These are phyloP conservation scores for Nomada fucata DNA, from an alignment of 2,888 invertebrate genomes.

Conservation along the genomic window DNA sequence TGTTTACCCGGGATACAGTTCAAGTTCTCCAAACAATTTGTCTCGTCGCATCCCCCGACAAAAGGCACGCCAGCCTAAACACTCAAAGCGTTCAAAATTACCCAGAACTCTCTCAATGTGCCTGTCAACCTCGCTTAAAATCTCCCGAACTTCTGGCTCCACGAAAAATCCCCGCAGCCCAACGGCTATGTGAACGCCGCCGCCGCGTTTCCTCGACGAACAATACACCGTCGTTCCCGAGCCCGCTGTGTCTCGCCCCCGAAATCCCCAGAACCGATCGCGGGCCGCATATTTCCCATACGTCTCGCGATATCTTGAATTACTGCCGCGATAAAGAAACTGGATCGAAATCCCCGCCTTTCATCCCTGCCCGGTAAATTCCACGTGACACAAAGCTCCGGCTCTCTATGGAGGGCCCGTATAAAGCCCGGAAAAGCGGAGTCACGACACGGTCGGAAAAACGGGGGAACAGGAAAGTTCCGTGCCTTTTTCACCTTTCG, in stretches of 20 bases:
- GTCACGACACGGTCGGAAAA: not conserved
- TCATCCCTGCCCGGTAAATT: constrained; percentile 60
- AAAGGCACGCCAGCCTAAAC: not conserved
- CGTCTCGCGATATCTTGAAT: constrained; percentile 51
- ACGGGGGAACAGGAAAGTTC: constrained; percentile 31
- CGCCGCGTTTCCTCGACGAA: not conserved
- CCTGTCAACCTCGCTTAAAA: not conserved
- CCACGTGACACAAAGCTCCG: constrained; percentile 60
- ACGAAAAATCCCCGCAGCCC: too few species aligned
- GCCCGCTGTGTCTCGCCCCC: not conserved
- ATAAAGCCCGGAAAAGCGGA: constrained; percentile 30
- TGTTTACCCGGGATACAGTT: too few species aligned
- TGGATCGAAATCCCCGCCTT: constrained; percentile 60
- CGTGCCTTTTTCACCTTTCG: constrained; percentile 65
- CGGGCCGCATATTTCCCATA: constrained; percentile 31
- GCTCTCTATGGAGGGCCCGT: constrained; percentile 27
- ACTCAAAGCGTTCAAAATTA: not conserved
- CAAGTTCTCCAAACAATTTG: too few species aligned
- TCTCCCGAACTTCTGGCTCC: too few species aligned
- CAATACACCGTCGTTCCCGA: not conserved
- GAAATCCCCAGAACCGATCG: constrained; percentile 32
- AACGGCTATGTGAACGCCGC: not conserved
- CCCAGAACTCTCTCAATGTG: not conserved
- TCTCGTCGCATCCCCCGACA: not conserved
- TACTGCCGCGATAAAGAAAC: constrained; percentile 53